Evolutionary conservation across 2,797 vertebrate genomes (phyloP).

Genomic region (Arremon brunneinucha): DNA sequence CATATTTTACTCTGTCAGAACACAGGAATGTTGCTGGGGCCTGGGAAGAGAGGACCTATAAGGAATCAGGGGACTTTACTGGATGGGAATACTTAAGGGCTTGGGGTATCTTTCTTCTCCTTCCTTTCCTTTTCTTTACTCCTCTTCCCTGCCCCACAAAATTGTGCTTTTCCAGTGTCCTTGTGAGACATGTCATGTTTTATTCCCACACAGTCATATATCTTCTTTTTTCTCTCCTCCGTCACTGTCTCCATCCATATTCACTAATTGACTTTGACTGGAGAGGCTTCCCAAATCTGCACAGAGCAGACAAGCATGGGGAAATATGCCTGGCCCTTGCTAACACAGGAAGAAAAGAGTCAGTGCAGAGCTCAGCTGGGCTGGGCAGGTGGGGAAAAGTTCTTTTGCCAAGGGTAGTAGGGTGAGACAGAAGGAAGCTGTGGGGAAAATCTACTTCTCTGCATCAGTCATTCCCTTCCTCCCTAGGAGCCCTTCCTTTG

Average conservation of each 20-base stretch:
- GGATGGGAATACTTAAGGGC: background rate
- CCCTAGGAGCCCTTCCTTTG: background rate
- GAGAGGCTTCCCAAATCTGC: background rate
- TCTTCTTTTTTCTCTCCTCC: background rate
- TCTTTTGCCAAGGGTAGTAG: background rate
- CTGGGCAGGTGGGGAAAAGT: background rate
- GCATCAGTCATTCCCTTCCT: background rate
- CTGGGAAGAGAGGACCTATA: background rate
- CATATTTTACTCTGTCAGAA: background rate
- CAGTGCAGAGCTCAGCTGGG: background rate
- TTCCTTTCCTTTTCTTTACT: background rate
- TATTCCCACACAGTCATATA: background rate
- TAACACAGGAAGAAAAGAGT: background rate
- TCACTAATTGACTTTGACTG: background rate
- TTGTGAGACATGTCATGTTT: background rate
- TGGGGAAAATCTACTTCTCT: background rate
- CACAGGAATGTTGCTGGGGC: background rate
- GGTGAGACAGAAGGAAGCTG: background rate
- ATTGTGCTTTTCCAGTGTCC: background rate
- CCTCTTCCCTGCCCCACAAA: background rate
- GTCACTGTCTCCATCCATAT: background rate
- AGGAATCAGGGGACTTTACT: background rate
- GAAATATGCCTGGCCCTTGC: background rate
- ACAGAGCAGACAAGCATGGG: background rate
- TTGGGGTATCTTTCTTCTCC: background rate